A percentile compares a stretch with the other conserved stretches of the same genome.
These are phyloP conservation scores for Epistrophella euchroma DNA, from an alignment of 2,888 invertebrate genomes.

Conservation along the genomic window DNA sequence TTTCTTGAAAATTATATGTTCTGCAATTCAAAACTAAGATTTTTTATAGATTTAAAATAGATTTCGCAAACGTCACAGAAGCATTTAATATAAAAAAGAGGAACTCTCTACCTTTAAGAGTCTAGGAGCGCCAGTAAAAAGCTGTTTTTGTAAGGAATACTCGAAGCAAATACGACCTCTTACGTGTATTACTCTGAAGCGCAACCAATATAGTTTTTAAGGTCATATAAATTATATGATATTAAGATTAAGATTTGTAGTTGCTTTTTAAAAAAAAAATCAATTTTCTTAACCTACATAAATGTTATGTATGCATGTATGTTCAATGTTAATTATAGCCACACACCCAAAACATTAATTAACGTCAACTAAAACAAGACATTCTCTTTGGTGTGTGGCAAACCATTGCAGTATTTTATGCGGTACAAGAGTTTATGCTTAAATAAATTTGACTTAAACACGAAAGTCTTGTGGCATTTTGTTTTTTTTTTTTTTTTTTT, in stretches of 20 bases:
- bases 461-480: slow-evolving; percentile 50
- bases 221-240: slow-evolving; percentile 3
- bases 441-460: slow-evolving; percentile 51
- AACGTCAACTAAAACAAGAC: slow-evolving; percentile 32
- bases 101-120: no score
- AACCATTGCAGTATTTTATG: slow-evolving; percentile 36
- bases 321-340: neutral
- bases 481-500: neutral
- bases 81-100: no score
- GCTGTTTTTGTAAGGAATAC: no score
- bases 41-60: no score
- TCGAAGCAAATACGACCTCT: no score
- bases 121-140: no score
- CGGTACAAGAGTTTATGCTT: slow-evolving; percentile 11
- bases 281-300: slow-evolving; percentile 28
- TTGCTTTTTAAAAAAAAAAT: neutral
- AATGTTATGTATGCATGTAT: no score
- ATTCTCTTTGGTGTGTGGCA: slow-evolving; percentile 27
- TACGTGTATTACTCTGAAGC: neutral
- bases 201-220: neutral
- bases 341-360: slow-evolving; percentile 25
- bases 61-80: no score
- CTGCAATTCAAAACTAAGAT: no score
- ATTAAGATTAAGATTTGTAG: neutral
- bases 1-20: no score